These are phyloP conservation scores for Saccopteryx leptura DNA, from an alignment of 2,113 vertebrate genomes.

Conservation along the genomic window DNA sequence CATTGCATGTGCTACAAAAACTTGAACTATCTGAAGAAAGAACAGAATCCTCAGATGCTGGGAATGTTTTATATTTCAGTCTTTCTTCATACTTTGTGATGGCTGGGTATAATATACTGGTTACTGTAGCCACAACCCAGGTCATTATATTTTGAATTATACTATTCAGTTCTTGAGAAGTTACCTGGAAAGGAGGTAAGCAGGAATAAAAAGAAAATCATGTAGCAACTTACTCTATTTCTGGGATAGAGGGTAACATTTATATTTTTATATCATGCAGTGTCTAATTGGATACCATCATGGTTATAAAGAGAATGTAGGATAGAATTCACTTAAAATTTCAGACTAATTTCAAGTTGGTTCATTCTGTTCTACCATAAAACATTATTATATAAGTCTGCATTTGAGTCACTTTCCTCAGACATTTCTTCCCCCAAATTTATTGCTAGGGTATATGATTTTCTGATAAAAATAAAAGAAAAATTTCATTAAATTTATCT, in stretches of 20 bases:
- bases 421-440: neutral
- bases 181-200: constrained; percentile 58
- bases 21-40: constrained; percentile 62
- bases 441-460: neutral
- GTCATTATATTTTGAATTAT: constrained; percentile 65
- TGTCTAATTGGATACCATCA: neutral
- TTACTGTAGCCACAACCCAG: constrained; percentile 46
- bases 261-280: neutral
- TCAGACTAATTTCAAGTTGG: constrained; percentile 16
- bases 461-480: neutral
- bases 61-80: neutral
- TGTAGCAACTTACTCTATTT: neutral
- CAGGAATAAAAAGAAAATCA: neutral
- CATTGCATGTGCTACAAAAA: constrained; percentile 82
- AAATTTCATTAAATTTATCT: neutral
- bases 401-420: neutral
- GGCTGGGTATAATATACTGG: constrained; percentile 73
- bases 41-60: neutral
- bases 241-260: neutral
- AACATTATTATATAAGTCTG: neutral
- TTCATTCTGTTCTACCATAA: neutral
- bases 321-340: neutral
- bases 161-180: constrained; percentile 75
- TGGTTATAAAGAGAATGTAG: neutral
- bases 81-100: constrained; percentile 78